phyloP scores from a whole-genome alignment of 2,797 vertebrate genomes.

The Mus caroli region DNA sequence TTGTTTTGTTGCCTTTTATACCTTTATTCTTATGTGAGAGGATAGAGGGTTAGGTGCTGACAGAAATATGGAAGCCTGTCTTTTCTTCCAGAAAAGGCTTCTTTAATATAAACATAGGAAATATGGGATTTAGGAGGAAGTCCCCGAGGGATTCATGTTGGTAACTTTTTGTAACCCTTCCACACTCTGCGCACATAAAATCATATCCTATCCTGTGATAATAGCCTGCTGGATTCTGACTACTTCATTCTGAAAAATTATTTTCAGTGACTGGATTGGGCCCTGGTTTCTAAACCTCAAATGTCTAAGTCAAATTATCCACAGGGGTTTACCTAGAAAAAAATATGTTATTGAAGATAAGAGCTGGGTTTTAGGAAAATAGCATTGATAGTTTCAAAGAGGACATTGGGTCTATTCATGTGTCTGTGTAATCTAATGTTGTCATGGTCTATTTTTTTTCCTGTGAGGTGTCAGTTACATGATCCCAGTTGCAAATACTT shows the following conservation, averaged over 20 bases:
- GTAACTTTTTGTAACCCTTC: conserved; percentile 86
- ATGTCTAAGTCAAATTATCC: conserved; percentile 26
- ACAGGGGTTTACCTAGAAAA: neutral
- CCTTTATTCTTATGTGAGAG: neutral
- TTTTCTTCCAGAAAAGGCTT: conserved; percentile 22
- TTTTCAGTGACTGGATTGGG: conserved; percentile 80
- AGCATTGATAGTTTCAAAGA: conserved; percentile 62
- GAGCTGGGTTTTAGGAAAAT: conserved; percentile 67
- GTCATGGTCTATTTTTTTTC: conserved; percentile 73
- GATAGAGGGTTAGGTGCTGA: neutral
- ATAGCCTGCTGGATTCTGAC: conserved; percentile 47
- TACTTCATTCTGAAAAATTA: conserved; percentile 80
- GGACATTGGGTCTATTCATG: conserved; percentile 64
- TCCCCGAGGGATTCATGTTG: neutral
- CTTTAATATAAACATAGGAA: conserved; percentile 29
- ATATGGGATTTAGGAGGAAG: neutral
- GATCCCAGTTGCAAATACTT: neutral
- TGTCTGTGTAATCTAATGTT: conserved; percentile 76
- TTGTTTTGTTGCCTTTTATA: neutral
- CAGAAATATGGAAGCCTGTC: conserved; percentile 8
- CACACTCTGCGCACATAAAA: conserved; percentile 88
- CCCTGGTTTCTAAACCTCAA: conserved; percentile 83
- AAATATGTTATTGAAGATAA: conserved; percentile 47
- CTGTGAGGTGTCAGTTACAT: conserved; percentile 65
- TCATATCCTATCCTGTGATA: conserved; percentile 71